Conservation (phyloP, 2,888 invertebrate genomes). For the Brenthis hecate region DNA sequence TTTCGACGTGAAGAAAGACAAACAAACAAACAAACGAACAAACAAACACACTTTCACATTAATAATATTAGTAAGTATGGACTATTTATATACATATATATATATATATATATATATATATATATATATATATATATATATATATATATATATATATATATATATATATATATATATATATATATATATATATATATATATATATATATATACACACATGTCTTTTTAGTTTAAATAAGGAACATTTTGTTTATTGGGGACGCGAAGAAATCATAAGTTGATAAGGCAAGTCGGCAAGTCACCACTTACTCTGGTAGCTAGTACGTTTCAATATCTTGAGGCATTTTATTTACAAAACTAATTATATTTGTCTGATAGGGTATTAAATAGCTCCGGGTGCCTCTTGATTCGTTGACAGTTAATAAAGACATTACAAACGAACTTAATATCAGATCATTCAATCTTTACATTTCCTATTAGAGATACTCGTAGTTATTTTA, state of each 20-base stretch:
- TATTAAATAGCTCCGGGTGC: conserved; percentile 75
- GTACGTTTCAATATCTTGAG: conserved; percentile 79
- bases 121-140: too few relatives aligned
- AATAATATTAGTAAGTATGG: too few relatives aligned
- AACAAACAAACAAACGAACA: too few relatives aligned
- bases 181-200: too few relatives aligned
- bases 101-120: too few relatives aligned
- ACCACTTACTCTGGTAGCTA: conserved; percentile 73
- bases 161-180: too few relatives aligned
- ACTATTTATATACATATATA: too few relatives aligned
- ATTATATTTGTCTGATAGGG: conserved; percentile 80
- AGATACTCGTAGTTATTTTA: conserved; percentile 26
- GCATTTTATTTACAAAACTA: conserved; percentile 83
- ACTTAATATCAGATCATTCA: conserved; percentile 69
- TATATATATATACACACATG: too few relatives aligned
- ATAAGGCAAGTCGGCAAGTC: conserved; percentile 80
- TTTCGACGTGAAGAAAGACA: too few relatives aligned
- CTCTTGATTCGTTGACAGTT: conserved; percentile 77
- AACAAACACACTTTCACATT: too few relatives aligned
- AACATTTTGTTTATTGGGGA: conserved; percentile 30
- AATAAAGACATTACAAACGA: conserved; percentile 79
- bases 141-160: too few relatives aligned
- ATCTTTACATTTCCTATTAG: conserved; percentile 50
- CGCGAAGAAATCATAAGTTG: conserved; percentile 52
- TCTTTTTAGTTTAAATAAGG: neutral